phyloP scores from a whole-genome alignment of 2,888 invertebrate genomes.

The Eilema depressum region DNA sequence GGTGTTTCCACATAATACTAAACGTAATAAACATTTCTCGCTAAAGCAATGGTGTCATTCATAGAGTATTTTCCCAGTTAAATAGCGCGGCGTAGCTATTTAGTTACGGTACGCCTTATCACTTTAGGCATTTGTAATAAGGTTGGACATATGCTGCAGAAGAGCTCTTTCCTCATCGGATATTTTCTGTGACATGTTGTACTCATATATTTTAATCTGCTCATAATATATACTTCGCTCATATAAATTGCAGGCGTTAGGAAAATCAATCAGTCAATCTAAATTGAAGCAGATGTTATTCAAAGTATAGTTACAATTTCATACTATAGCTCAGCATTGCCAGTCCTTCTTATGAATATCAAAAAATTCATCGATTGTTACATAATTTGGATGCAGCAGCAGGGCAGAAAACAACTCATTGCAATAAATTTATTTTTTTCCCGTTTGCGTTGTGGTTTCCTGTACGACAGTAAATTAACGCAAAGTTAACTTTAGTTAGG shows the following conservation, averaged over 20 bases:
- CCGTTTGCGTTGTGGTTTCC: too few species aligned
- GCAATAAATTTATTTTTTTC: too few species aligned
- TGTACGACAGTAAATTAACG: background rate
- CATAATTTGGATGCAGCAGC: too few species aligned
- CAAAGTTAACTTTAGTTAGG: background rate
- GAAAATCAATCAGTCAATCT: too few species aligned
- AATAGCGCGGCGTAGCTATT: background rate
- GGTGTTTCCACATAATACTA: background rate
- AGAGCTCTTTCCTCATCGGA: slow-evolving; percentile 1
- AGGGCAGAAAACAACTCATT: too few species aligned
- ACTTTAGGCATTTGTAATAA: background rate
- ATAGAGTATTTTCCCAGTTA: background rate
- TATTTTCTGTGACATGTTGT: background rate
- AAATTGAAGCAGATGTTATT: too few species aligned
- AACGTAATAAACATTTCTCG: background rate
- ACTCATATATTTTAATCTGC: too few species aligned
- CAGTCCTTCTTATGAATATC: background rate
- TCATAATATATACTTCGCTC: background rate
- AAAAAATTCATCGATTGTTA: too few species aligned
- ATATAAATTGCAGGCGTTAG: background rate
- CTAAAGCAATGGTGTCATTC: slow-evolving; percentile 4
- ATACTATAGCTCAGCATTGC: background rate
- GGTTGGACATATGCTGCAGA: background rate
- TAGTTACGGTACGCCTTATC: slow-evolving; percentile 1
- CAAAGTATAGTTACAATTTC: too few species aligned